phyloP scores from a whole-genome alignment of 2,888 invertebrate genomes.

The Trilocha varians region DNA sequence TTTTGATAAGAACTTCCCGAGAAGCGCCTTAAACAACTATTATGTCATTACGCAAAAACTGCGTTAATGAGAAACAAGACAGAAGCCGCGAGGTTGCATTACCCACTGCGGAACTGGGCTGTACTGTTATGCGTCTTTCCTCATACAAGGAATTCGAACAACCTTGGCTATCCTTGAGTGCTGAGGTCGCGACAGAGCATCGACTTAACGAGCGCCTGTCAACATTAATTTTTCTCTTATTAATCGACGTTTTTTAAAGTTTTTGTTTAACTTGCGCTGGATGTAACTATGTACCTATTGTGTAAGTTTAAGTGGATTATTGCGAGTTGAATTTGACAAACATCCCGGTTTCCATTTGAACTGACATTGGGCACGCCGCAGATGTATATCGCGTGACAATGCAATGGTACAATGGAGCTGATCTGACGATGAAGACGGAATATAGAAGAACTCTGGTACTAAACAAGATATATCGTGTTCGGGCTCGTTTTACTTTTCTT shows the following conservation, averaged over 20 bases:
- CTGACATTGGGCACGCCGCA: too few relatives aligned
- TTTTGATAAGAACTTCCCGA: not conserved
- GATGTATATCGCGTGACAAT: too few relatives aligned
- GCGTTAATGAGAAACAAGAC: not conserved
- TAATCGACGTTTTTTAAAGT: too few relatives aligned
- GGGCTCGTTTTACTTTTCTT: not conserved
- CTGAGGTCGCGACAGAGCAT: not conserved
- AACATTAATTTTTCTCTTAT: not conserved
- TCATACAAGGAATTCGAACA: not conserved
- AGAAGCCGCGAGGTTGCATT: not conserved
- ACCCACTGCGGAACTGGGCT: not conserved
- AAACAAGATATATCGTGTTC: too few relatives aligned
- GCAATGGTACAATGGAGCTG: too few relatives aligned
- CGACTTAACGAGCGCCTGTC: not conserved
- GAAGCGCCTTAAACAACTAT: not conserved
- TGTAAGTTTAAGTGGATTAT: too few relatives aligned
- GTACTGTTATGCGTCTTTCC: not conserved
- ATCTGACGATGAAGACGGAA: too few relatives aligned
- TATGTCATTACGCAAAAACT: not conserved
- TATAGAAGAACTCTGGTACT: too few relatives aligned
- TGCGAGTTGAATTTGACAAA: too few relatives aligned
- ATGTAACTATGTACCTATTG: too few relatives aligned
- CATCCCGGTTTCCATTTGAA: too few relatives aligned
- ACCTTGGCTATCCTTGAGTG: not conserved
- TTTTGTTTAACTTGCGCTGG: too few relatives aligned